These are phyloP conservation scores for Tanytarsus gracilentus DNA, from an alignment of 2,888 invertebrate genomes.

Conservation along the genomic window DNA sequence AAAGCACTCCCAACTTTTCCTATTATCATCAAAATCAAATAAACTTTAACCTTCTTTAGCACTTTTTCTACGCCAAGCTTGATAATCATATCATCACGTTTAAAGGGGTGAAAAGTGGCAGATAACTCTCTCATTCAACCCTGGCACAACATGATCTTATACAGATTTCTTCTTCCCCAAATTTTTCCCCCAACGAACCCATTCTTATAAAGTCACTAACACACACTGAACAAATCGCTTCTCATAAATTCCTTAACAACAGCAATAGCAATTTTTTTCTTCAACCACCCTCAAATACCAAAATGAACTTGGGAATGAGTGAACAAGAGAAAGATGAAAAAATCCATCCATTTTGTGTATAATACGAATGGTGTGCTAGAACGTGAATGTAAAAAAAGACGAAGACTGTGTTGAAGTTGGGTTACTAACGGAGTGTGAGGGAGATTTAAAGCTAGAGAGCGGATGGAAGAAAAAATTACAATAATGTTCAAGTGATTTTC, in stretches of 20 bases:
- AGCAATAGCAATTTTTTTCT: constrained; percentile 6
- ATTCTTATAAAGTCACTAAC: not conserved
- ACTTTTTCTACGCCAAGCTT: too few species aligned
- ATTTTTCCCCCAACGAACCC: not conserved
- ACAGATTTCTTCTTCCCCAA: not conserved
- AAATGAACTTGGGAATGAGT: not conserved
- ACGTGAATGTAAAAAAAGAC: constrained; percentile 2
- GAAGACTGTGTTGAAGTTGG: not conserved
- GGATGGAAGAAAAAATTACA: constrained; percentile 17
- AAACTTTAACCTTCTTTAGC: too few species aligned
- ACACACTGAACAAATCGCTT: constrained; percentile 8
- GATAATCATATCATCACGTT: constrained; percentile 16
- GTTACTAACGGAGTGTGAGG: not conserved
- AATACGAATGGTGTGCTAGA: constrained; percentile 9
- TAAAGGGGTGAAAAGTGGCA: constrained; percentile 18
- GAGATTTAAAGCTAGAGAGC: not conserved
- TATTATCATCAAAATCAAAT: too few species aligned
- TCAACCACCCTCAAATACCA: not conserved
- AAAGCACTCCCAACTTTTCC: too few species aligned
- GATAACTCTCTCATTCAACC: not conserved
- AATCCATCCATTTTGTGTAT: constrained; percentile 24
- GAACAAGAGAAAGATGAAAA: not conserved
- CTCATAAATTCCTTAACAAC: constrained; percentile 20
- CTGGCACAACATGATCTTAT: constrained; percentile 1
- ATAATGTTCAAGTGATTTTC: constrained; percentile 28